Conservation (phyloP, 2,888 invertebrate genomes). For the Stegana nigrithorax region DNA sequence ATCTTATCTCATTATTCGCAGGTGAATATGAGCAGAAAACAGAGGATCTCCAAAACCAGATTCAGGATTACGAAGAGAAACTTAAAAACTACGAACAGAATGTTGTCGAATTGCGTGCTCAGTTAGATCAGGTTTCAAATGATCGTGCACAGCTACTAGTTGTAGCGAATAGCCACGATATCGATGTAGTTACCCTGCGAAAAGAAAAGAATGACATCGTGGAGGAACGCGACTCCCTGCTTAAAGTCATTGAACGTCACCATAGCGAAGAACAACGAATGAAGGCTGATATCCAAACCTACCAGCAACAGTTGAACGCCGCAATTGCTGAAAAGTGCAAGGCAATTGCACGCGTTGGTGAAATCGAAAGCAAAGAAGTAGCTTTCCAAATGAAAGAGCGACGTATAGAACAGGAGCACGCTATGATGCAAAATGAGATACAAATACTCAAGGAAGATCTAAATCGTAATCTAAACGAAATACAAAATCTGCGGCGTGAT, state of each 20-base stretch:
- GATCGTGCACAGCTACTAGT: slow-evolving; percentile 77
- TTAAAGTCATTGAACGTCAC: slow-evolving; percentile 78
- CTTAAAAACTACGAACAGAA: slow-evolving; percentile 74
- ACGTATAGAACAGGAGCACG: slow-evolving; percentile 84
- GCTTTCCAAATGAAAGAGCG: slow-evolving; percentile 85
- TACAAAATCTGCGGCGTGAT: slow-evolving; percentile 82
- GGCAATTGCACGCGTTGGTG: slow-evolving; percentile 82
- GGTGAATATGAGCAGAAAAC: slow-evolving; percentile 55
- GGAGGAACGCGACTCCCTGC: slow-evolving; percentile 81
- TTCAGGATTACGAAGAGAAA: slow-evolving; percentile 75
- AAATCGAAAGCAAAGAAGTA: slow-evolving; percentile 83
- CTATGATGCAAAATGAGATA: slow-evolving; percentile 81
- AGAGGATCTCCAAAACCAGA: slow-evolving; percentile 73
- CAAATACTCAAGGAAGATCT: slow-evolving; percentile 83
- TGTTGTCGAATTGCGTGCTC: slow-evolving; percentile 74
- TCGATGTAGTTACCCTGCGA: slow-evolving; percentile 76
- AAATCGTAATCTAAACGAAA: slow-evolving; percentile 80
- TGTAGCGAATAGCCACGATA: slow-evolving; percentile 74
- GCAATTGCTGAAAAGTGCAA: slow-evolving; percentile 87
- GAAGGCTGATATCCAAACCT: slow-evolving; percentile 75
- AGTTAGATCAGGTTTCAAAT: slow-evolving; percentile 73
- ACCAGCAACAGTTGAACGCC: slow-evolving; percentile 80
- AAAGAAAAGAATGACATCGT: slow-evolving; percentile 78
- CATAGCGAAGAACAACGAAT: slow-evolving; percentile 80
- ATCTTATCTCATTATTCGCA: slow-evolving; percentile 22